Evolutionary conservation across 2,797 vertebrate species (phyloP), one percentile per base, ranked within the genome.

Genomic region (Tapirus indicus): DNA sequence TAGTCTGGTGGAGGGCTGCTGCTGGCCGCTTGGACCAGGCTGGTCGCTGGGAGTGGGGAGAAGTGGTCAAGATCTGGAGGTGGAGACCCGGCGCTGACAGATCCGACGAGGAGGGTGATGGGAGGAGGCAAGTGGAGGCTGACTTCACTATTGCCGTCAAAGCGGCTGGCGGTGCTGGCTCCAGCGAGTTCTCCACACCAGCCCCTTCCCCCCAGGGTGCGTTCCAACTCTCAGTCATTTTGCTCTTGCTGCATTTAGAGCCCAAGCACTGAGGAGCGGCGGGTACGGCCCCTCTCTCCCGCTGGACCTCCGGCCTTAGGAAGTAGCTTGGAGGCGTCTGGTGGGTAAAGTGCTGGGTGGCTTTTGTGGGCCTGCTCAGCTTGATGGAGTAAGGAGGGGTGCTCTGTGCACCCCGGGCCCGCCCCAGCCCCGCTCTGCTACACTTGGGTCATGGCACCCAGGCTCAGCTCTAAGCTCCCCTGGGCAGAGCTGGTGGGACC

Each of bases 291-390:
- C 44, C 32, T 75, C 21, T 13, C 23, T 72, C 32, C 56, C 38
- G 69, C 29, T 49, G 54, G 5, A 13, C 44, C 58, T 25, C 25
- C 64, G 47, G 9, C 54, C 69, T 41, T 75, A 44, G 49, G n/a
- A 49, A n/a, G n/a, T 1, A 52, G 44, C 27, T 54, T 32, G 21
- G 80, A 54, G 60, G 71, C 35, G 0, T 49, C 69, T 41, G 79
- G 56, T 4, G 0, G 23, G 35, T 18, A 1, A 18, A 12, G 32
- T 49, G 52, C 23, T 7, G 5, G 3, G 7, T 0, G 3, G 16
- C 54, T n/a, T 25, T 38, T 25, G 2, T 32, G 14, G 44, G 32
- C 64, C 54, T n/a, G 20, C 54, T 71, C 44, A 18, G 41, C 21
- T 27, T 6, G 0, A 5, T 6, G 54, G n/a, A 44, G 44, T 62